These are phyloP conservation scores for Cepaea hortensis DNA, from an alignment of 2,888 invertebrate genomes.

Conservation along the genomic window DNA sequence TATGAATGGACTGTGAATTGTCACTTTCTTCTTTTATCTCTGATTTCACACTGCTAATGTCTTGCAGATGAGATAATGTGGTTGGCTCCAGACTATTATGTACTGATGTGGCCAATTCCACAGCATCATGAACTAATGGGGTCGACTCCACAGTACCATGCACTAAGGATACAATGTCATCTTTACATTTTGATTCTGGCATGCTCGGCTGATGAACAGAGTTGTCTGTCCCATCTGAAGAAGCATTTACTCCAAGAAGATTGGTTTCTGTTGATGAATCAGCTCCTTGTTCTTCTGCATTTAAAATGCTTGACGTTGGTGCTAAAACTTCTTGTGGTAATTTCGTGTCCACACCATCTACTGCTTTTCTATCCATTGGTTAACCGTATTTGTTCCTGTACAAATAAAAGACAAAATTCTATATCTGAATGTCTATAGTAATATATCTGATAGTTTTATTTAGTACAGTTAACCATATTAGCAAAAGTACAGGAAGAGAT, in stretches of 20 bases:
- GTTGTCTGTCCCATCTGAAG: too few relatives aligned
- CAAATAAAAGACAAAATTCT: neutral
- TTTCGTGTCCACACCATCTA: neutral
- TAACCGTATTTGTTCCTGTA: neutral
- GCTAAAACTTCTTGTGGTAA: neutral
- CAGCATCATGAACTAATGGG: neutral
- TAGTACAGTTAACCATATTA: too few relatives aligned
- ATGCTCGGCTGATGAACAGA: neutral
- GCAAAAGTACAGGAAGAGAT: too few relatives aligned
- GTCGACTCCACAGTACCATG: neutral
- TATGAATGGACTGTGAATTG: neutral
- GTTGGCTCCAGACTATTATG: neutral
- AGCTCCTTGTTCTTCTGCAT: neutral
- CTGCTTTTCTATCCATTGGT: conserved; percentile 14
- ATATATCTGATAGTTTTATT: too few relatives aligned
- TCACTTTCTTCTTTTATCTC: neutral
- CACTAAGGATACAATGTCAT: neutral
- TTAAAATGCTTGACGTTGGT: neutral
- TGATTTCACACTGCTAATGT: neutral
- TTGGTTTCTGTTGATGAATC: neutral
- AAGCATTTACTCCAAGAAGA: neutral
- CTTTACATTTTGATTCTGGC: neutral
- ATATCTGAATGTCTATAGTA: too few relatives aligned
- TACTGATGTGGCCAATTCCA: neutral
- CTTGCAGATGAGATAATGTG: neutral